Base-by-base conservation (phyloP, 2,113 vertebrate species). In the Calidris pugnax region DNA sequence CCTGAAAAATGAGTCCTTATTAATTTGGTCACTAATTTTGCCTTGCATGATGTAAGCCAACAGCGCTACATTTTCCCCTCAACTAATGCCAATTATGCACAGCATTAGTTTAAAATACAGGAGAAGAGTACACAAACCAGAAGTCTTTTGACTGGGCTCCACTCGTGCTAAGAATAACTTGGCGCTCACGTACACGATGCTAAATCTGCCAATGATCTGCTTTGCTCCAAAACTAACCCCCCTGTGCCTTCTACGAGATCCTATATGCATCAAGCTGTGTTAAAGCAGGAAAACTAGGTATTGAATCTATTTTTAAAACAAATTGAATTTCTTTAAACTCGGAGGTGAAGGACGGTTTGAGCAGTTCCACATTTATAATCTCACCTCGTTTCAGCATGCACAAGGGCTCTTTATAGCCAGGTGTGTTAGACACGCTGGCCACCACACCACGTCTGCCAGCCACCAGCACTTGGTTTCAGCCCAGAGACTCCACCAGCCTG, bases 401-500 rank as follows among this genome's bases (percentile, higher is more conserved):
- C 90, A 93, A 95, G 91, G 57, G 72, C 82, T 93, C 86, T 96
- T 94, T 94, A 85, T 94, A 84, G 47, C 87, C 95, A 60, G 17
- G 87, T 7, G 7, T 3, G 39, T 94, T 92, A 97, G 98, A 95
- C 93, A 57, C 37, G 50, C 94, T 93, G 96, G 95, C 97, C 35
- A 23, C 95, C 75, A 76, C 35, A 23, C 95, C 75, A 76, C 4
- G 32, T 77, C 97, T 97, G 97, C 97, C 96, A 77, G 95, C 89
- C 97, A 96, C 97, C 96, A 95, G 72, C 90, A 7, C 86, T 72
- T 74, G 86, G 79, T 76, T 97, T 93, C 75, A 82, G 63, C 87
- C 95, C 93, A 96, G 96, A 90, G 95, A 66, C 86, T 57, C 94
- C 92, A 97, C 89, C 97, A 97, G 94, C 94, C 91, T 85, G 95